Evolutionary conservation across 2,888 invertebrate genomes (phyloP), one percentile per base, ranked within the genome.

Genomic region (Agriotes lineatus): DNA sequence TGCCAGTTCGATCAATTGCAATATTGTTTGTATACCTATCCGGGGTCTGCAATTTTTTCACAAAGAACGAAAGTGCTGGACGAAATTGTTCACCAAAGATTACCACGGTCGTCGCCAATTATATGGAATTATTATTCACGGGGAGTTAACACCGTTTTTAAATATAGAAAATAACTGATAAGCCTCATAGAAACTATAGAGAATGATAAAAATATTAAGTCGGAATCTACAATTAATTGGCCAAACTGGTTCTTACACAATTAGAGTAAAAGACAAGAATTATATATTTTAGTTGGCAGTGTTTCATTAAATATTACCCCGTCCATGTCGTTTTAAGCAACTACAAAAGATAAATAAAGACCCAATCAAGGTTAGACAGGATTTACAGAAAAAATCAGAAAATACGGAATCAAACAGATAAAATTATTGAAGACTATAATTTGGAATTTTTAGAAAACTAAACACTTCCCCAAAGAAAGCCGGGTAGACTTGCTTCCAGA

Each of bases 171-270:
- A 7, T 44, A 50, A 6, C 9, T 67, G 10, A 50, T 59, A n/a
- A 33, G 25, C 22, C 52, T 52, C 20, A 58, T 70, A 63, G 57
- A 18, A 48, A n/a, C n/a, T n/a, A n/a, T n/a, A n/a, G n/a, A n/a
- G n/a, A n/a, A n/a, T n/a, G n/a, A n/a, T n/a, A n/a, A n/a, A n/a
- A n/a, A n/a, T n/a, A n/a, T n/a, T n/a, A n/a, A n/a, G n/a, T n/a
- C n/a, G n/a, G n/a, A n/a, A 45, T n/a, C 37, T 35, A 19, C 35
- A 20, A 18, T 18, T 1, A 12, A 3, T n/a, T n/a, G n/a, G n/a
- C 12, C 39, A 12, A 39, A 16, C 39, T 16, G 39, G 14, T 12
- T 1, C 39, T 12, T 56, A 35, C 37, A 56, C 14, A 35, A 35
- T 56, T 35, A 35, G 56, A 19, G 10, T 56, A 39, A 35, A 7